A percentile compares a stretch with the other conserved stretches of the same genome.
These are phyloP conservation scores for Stegophylla sp. DNA, from an alignment of 2,888 invertebrate species.

Conservation along the genomic window DNA sequence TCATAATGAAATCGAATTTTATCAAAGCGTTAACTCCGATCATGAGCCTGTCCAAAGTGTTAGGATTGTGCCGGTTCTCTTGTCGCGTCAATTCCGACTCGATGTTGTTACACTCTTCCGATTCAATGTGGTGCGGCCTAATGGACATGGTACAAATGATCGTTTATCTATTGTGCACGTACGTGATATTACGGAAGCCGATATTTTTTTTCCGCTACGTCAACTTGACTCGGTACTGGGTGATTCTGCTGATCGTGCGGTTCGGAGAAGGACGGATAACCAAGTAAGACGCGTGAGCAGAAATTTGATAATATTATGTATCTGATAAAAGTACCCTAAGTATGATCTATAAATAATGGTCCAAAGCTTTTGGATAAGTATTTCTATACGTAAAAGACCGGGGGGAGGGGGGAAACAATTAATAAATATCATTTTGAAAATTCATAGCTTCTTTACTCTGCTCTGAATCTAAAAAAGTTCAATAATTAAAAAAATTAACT, in stretches of 20 bases:
- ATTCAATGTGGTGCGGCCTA: background rate
- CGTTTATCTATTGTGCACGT: background rate
- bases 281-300: background rate
- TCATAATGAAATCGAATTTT: slow-evolving; percentile 1
- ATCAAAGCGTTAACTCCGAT: background rate
- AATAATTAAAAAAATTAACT: no score
- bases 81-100: background rate
- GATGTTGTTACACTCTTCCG: background rate
- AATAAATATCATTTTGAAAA: no score
- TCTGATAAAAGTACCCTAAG: no score
- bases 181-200: background rate
- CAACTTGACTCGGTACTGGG: background rate
- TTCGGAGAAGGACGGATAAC: background rate
- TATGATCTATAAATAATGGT: no score
- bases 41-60: slow-evolving; percentile 5
- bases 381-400: no score
- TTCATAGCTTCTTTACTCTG: no score
- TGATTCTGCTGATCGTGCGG: background rate
- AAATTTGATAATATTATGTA: no score
- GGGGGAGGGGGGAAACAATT: no score
- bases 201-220: background rate
- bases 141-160: background rate
- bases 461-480: no score
- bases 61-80: background rate
- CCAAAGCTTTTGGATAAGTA: no score